Evolutionary conservation across 30 jellyfish, hydroid and myxozoan species (phyloP), one percentile per base, ranked within the genome.

Genomic region (Aurelia coerulea): DNA sequence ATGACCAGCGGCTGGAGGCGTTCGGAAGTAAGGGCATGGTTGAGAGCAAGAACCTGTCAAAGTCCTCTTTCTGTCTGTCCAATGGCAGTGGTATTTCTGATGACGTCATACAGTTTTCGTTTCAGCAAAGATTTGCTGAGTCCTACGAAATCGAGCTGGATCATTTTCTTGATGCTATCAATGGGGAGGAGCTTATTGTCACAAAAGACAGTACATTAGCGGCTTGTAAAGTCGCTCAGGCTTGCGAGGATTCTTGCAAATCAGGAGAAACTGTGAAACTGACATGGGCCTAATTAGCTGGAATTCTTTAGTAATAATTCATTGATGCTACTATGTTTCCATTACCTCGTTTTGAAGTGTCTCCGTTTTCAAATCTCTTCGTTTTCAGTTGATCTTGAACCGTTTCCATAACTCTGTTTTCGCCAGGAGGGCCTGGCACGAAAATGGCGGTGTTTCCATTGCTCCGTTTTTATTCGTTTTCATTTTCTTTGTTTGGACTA

Each of bases 1-100:
- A 95, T 65, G 99, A 95, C 58, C 99, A 95, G 72, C 54, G 99
- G 17, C 84, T 95, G 39, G 99, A 95, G 68, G 99, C 89, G 14
- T 78, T 90, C 41, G 99, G 99, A 1, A 88, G 87, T 11, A 34
- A 54, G 13, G 99, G 99, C 29, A 95, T 95, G 99, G 77, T 95
- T 33, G 89, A 95, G 72, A 90, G 98, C 64, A 68, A 67, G 33
- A 95, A 90, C 74, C 92, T 75, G 17, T 76, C 89, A 7, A 65
- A 68, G 56, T 59, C 97, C 9, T 65, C 96, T 2, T 76, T 87
- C 8, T 68, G 86, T 23, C 68, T 62, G 32, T 95, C 99, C 31
- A 81, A 87, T 75, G 90, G 53, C 12, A 81, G 62, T 14, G 92
- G 96, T 42, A 56, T 95, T 31, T 23, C 90, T 5, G 86, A 74